Base-by-base conservation (phyloP, 2,888 invertebrate genomes). In the Polyploca ridens region DNA sequence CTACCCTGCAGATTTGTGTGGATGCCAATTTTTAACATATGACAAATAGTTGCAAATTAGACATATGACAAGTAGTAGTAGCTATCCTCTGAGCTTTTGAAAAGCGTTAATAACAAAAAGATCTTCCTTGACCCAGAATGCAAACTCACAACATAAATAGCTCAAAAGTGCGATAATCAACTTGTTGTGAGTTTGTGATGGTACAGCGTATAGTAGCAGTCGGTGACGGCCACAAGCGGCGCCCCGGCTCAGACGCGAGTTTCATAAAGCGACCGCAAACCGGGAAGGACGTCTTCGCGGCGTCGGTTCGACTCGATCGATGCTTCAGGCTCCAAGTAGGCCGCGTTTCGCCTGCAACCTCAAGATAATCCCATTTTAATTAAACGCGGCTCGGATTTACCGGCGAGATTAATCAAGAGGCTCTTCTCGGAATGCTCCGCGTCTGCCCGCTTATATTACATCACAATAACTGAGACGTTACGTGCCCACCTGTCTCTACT, bases 361-460 rank as follows among this genome's bases (percentile, higher is more conserved):
- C 79, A 73, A 85, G 80, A 86, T 90, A 89, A 90, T 90, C 89
- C 86, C 81, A 85, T 86, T 90, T 90, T 90, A 90, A 90, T 90
- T 90, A 90, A 88, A 89, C 78, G 75, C 76, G 79, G 76, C 79
- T 84, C 78, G 82, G 82, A 84, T 86, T 83, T 79, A 80, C 82
- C 82, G 79, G 74, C 77, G 74, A 82, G 87, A 89, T 90, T 89
- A 89, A 89, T 89, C 86, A 84, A 85, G 83, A 84, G 78, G 75
- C 81, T 81, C 80, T 79, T 62, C 75, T 63, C 64, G 62, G 64
- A 64, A 64, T 63, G 65, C 58, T 59, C 66, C 62, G 68, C 67
- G 63, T 57, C 38, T 38, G 35, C 38, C n/a, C 35, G 19, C 11
- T 61, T 41, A 41, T 61, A 41, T 61, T 14, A 41, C 61, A 35